phyloP scores from a whole-genome alignment of 2,888 invertebrate species.

The Omphaloscelis lunosa region DNA sequence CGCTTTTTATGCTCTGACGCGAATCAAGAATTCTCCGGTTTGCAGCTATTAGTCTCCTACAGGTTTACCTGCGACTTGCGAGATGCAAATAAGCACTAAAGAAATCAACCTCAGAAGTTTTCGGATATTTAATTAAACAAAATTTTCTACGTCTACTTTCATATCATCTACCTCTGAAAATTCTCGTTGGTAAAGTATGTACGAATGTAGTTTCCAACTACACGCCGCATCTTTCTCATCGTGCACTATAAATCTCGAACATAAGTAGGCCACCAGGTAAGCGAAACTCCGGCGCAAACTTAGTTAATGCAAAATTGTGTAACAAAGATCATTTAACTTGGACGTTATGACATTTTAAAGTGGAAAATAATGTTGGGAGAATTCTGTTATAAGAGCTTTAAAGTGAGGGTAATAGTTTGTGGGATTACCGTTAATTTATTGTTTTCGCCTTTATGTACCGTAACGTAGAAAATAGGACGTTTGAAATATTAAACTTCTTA shows the following conservation, averaged over 20 bases:
- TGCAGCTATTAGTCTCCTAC: too few relatives aligned
- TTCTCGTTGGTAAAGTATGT: slow-evolving; percentile 23
- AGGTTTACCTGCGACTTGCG: background rate
- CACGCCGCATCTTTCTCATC: slow-evolving; percentile 42
- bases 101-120: background rate
- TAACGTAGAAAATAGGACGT: background rate
- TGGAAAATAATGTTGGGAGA: slow-evolving; percentile 41
- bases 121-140: background rate
- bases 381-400: slow-evolving; percentile 19
- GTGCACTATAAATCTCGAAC: slow-evolving; percentile 52
- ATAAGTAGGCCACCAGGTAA: slow-evolving; percentile 57
- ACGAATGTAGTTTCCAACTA: slow-evolving; percentile 34
- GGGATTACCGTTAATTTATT: slow-evolving; percentile 7
- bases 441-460: background rate
- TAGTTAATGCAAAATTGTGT: slow-evolving; percentile 60
- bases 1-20: background rate
- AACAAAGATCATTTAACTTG: slow-evolving; percentile 64
- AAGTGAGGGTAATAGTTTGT: slow-evolving; percentile 17
- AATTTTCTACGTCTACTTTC: background rate
- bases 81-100: background rate
- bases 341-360: slow-evolving; percentile 45
- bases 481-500: too few relatives aligned
- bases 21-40: background rate
- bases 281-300: slow-evolving; percentile 57
- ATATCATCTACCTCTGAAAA: slow-evolving; percentile 30